phyloP scores from a whole-genome alignment of 2,113 vertebrate species.

The Phrynocephalus versicolor region DNA sequence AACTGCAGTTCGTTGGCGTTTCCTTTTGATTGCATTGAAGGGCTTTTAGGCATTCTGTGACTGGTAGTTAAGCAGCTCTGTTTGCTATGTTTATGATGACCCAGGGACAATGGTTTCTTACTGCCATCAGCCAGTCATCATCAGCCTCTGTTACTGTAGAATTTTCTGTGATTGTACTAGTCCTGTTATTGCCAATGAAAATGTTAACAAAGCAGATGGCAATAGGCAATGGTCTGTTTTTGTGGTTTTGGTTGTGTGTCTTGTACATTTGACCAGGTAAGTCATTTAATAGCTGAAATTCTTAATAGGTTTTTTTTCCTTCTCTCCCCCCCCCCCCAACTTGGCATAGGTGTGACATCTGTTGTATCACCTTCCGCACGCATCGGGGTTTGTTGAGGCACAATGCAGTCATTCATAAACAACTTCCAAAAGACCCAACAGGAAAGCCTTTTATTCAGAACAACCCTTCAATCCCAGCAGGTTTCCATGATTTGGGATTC shows the following conservation, averaged over 20 bases:
- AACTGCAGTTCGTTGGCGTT: no score
- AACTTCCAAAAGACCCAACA: constrained; percentile 88
- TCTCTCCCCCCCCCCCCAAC: not conserved
- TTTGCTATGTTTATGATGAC: not conserved
- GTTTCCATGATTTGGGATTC: constrained; percentile 97
- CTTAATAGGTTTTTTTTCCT: not conserved
- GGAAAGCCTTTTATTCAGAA: constrained; percentile 97
- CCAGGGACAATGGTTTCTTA: not conserved
- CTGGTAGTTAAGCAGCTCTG: not conserved
- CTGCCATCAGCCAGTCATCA: not conserved
- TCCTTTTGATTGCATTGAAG: not conserved
- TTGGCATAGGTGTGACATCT: constrained; percentile 87
- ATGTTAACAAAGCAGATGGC: not conserved
- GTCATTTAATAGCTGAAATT: not conserved
- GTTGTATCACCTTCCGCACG: constrained; percentile 93
- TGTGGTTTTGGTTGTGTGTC: not conserved
- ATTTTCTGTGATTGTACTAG: not conserved
- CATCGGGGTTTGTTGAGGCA: constrained; percentile 92
- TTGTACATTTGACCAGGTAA: not conserved
- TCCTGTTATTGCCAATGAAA: not conserved
- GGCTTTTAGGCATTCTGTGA: not conserved
- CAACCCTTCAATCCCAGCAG: constrained; percentile 95
- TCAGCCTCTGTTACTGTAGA: not conserved
- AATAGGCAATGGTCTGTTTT: not conserved
- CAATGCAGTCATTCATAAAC: constrained; percentile 91